These are phyloP conservation scores for Pyralis farinalis DNA, from an alignment of 2,888 invertebrate species.

Conservation along the genomic window DNA sequence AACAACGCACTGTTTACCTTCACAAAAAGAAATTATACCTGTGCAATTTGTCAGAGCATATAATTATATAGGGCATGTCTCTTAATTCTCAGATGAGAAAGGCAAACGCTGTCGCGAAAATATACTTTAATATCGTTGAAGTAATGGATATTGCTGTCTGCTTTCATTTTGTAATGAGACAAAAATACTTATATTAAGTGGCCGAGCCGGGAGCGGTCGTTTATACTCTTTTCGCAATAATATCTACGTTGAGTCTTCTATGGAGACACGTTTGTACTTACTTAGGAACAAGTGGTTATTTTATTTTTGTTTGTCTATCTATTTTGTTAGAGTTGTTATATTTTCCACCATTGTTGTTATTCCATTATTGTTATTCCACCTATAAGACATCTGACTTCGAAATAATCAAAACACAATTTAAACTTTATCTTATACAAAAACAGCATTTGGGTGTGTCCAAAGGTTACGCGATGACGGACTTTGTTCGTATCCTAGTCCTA, in stretches of 20 bases:
- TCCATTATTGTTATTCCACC: no score
- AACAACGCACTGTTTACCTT: neutral
- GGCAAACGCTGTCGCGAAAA: slow-evolving; percentile 63
- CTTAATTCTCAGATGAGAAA: slow-evolving; percentile 55
- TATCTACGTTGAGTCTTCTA: neutral
- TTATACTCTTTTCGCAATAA: slow-evolving; percentile 29
- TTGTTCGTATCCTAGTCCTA: no score
- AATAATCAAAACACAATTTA: no score
- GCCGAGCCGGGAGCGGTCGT: slow-evolving; percentile 24
- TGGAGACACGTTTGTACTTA: neutral
- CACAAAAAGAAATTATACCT: slow-evolving; percentile 24
- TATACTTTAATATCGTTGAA: slow-evolving; percentile 62
- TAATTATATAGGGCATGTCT: slow-evolving; percentile 41
- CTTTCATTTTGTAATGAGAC: slow-evolving; percentile 40
- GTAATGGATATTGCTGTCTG: slow-evolving; percentile 54
- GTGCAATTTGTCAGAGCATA: slow-evolving; percentile 43
- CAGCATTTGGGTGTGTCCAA: no score
- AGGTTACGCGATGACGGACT: no score
- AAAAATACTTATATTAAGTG: slow-evolving; percentile 38
- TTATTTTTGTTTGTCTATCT: no score
- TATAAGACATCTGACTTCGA: no score
- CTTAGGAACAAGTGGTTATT: neutral
- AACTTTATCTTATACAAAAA: no score
- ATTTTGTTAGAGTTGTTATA: no score
- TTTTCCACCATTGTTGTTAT: no score